Percentiles rank a stretch among this genome's conserved stretches.
These are phyloP conservation scores for Cyprinella venusta DNA, from an alignment of 2,797 vertebrate species.

Conservation along the genomic window DNA sequence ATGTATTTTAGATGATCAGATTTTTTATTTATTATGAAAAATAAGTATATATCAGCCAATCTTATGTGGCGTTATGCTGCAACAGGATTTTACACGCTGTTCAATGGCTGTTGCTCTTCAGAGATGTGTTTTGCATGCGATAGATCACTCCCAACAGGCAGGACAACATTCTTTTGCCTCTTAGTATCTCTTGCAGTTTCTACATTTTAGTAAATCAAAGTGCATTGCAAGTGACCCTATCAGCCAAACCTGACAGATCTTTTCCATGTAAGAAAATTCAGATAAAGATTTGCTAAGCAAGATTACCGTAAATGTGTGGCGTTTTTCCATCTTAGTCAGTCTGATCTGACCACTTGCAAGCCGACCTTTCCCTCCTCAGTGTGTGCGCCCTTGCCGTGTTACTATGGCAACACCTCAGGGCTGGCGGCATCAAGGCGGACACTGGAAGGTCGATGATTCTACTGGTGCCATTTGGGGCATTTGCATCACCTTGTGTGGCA, in stretches of 20 bases:
- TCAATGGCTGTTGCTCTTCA: not conserved
- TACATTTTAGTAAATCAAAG: constrained; percentile 24
- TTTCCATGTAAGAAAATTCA: not conserved
- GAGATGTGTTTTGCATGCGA: constrained; percentile 16
- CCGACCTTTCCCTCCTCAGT: constrained; percentile 58
- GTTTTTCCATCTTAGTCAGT: constrained; percentile 58
- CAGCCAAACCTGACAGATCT: not conserved
- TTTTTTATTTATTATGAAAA: not conserved
- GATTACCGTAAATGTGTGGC: not conserved
- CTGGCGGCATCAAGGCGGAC: constrained; percentile 57
- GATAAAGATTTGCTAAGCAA: not conserved
- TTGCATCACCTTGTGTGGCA: constrained; percentile 43
- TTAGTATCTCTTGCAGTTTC: constrained; percentile 51
- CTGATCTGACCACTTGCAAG: constrained; percentile 66
- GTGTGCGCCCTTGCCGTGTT: constrained; percentile 56
- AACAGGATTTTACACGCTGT: not conserved
- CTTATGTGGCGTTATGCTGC: not conserved
- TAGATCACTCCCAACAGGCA: constrained; percentile 63
- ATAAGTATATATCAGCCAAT: not conserved
- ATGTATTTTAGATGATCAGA: constrained; percentile 1
- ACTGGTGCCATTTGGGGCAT: constrained; percentile 47
- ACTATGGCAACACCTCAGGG: constrained; percentile 71
- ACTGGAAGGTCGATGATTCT: constrained; percentile 45
- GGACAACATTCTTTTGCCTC: constrained; percentile 71
- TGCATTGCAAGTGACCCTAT: not conserved